These are phyloP conservation scores for Argyrosomus regius DNA, from an alignment of 2,797 vertebrate genomes.

Conservation along the genomic window DNA sequence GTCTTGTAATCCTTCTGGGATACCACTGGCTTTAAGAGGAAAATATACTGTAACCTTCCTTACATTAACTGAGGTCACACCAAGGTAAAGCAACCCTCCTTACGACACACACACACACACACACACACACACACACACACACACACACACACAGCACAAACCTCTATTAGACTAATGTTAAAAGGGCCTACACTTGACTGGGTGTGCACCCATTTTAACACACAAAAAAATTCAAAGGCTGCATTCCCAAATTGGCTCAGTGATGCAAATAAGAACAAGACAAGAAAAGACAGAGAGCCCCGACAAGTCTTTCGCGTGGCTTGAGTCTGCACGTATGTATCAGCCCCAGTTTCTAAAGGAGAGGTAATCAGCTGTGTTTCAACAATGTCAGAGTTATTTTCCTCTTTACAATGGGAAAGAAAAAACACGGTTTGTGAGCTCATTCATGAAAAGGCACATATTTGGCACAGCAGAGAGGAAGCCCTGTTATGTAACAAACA, in stretches of 20 bases:
- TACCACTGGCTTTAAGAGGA: background rate
- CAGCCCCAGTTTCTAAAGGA: conserved; percentile 6
- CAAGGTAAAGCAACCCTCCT: background rate
- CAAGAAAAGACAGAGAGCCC: background rate
- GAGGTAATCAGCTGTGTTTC: conserved; percentile 37
- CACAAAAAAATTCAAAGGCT: conserved; percentile 35
- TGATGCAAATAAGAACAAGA: conserved; percentile 52
- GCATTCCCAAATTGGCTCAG: conserved; percentile 23
- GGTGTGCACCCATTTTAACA: conserved; percentile 24
- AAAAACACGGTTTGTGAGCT: conserved; percentile 35
- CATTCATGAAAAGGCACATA: conserved; percentile 49
- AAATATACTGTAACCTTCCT: conserved; percentile 3
- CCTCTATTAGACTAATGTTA: conserved; percentile 6
- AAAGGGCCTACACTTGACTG: conserved; percentile 37
- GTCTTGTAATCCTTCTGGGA: background rate
- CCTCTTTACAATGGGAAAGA: conserved; percentile 4
- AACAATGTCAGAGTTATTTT: conserved; percentile 28
- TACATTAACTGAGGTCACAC: conserved; percentile 34
- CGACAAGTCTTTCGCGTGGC: conserved; percentile 23
- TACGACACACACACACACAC: background rate
- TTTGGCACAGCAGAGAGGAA: conserved; percentile 37
- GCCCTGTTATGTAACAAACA: conserved; percentile 42
- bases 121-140: background rate
- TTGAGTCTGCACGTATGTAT: conserved; percentile 7
- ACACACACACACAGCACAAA: conserved; percentile 10